These are phyloP conservation scores for Phyllotreta cruciferae DNA, from an alignment of 2,888 invertebrate species.

Conservation along the genomic window DNA sequence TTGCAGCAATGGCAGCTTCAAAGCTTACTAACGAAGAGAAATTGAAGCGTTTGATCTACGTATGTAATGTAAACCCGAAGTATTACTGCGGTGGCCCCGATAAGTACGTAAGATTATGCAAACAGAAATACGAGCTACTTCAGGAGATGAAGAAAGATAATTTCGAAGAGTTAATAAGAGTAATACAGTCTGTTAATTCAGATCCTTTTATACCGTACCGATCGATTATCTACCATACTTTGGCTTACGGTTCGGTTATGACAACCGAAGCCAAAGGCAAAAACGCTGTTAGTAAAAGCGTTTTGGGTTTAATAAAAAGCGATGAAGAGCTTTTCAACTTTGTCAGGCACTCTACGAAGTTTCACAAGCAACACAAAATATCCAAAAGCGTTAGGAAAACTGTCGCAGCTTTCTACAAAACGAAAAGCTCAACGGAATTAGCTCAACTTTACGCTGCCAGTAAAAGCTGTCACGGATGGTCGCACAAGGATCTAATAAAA, in stretches of 20 bases:
- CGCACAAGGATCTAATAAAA: slow-evolving; percentile 75
- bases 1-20: slow-evolving; percentile 35
- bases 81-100: slow-evolving; percentile 52
- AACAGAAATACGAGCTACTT: slow-evolving; percentile 30
- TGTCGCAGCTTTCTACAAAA: slow-evolving; percentile 70
- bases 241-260: slow-evolving; percentile 41
- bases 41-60: slow-evolving; percentile 52
- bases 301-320: slow-evolving; percentile 65
- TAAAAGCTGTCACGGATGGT: slow-evolving; percentile 71
- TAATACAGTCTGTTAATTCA: slow-evolving; percentile 44
- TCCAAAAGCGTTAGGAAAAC: slow-evolving; percentile 63
- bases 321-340: slow-evolving; percentile 63
- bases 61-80: slow-evolving; percentile 43
- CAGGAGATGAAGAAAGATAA: slow-evolving; percentile 30
- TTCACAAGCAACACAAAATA: slow-evolving; percentile 39
- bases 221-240: slow-evolving; percentile 47
- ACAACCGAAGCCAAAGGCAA: slow-evolving; percentile 38
- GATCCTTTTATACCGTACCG: slow-evolving; percentile 46
- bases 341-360: slow-evolving; percentile 48
- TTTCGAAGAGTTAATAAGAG: slow-evolving; percentile 41
- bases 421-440: slow-evolving; percentile 67
- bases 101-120: slow-evolving; percentile 34
- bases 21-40: slow-evolving; percentile 43
- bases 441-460: slow-evolving; percentile 70
- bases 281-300: slow-evolving; percentile 38